Evolutionary conservation across 2,888 invertebrate species (phyloP), one percentile per base, ranked within the genome.

Genomic region (Pseudococcus viburni): DNA sequence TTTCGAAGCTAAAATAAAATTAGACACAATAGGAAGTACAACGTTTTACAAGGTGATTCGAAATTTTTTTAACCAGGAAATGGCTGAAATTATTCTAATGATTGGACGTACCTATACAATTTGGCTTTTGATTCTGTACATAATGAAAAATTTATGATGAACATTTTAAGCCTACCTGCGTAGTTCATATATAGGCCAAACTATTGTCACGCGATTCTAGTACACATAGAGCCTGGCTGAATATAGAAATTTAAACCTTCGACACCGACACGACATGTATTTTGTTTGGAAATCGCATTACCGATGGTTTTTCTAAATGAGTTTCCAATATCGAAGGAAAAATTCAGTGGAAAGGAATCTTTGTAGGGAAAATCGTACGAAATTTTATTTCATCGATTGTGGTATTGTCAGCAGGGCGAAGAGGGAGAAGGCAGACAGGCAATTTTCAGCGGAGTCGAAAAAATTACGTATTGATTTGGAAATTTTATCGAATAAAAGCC

Each of bases 131-230:
- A 73, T 73, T 73, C 33, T 15, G 68, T 73, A 73, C 7, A 6
- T 73, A 33, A 33, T 73, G 73, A 73, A 73, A 73, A 73, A 73
- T 73, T 33, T 39, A 73, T 73, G 73, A 73, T 73, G 12, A 73
- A 73, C 73, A 17, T 64, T 19, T 19, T 22, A 22, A 64, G 64
- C 22, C 64, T 64, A 73, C 33, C 26, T 33, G 3, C 26, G n/a
- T 73, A 73, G 42, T 9, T 42, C 68, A 26, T 26, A 73, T 73
- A 73, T 73, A 73, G 33, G 33, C 73, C 64, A 64, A 22, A 64
- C 8, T 64, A 22, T 64, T 64, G 64, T 64, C 64, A 64, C 64
- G 64, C 64, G 9, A 64, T 19, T 64, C 22, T 64, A 59, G 19
- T 22, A 64, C 19, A 9, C n/a, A n/a, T 19, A 59, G 6, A 33